Conservation (phyloP, 2,888 invertebrate genomes). For the Lasioglossum villosulum region DNA sequence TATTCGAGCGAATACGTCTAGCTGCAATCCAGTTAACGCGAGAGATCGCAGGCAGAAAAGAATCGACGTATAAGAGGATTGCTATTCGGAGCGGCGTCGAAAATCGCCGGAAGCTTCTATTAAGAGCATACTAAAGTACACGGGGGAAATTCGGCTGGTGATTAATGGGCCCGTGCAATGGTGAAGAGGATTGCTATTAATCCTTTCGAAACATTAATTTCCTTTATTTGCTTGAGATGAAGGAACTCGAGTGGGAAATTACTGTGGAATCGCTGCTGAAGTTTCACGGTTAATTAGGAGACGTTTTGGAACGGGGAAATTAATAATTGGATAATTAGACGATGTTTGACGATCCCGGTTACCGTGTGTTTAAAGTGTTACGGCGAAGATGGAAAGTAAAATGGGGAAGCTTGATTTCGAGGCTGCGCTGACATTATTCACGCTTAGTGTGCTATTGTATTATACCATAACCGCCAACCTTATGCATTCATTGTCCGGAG, state of each 20-base stretch:
- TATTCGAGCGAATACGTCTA: not conserved
- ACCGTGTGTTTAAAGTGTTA: not conserved
- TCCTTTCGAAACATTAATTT: constrained; percentile 1
- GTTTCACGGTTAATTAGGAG: not conserved
- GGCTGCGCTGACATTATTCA: not conserved
- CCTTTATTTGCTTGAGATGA: not conserved
- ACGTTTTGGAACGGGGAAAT: not conserved
- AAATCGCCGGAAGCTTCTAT: not conserved
- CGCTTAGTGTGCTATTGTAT: not conserved
- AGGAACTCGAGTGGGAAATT: not conserved
- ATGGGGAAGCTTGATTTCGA: not conserved
- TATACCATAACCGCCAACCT: not conserved
- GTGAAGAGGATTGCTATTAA: not conserved
- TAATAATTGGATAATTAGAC: not conserved
- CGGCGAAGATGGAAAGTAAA: not conserved
- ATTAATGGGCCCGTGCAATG: not conserved
- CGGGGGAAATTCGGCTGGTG: not conserved
- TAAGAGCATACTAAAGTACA: not conserved
- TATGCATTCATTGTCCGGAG: not conserved
- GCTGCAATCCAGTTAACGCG: constrained; percentile 1
- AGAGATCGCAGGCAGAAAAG: not conserved
- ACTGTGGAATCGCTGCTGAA: not conserved
- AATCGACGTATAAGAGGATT: not conserved
- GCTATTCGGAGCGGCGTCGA: not conserved
- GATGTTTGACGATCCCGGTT: not conserved